Conservation (phyloP, 2,113 vertebrate genomes). For the Silurus glanis region DNA sequence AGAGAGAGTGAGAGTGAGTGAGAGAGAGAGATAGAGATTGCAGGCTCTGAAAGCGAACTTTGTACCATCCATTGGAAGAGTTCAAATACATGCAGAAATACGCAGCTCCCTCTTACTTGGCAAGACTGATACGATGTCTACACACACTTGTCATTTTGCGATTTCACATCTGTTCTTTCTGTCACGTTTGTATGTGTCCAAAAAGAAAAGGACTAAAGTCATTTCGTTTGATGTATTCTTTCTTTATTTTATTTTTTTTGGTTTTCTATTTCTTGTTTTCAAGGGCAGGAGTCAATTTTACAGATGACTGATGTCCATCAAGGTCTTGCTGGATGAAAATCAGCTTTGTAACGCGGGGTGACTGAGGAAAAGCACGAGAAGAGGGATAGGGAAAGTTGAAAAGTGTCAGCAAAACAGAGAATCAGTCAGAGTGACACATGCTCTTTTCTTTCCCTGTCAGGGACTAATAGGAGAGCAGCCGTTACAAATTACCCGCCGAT, state of each 20-base stretch:
- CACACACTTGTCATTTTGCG: conserved; percentile 41
- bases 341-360: conserved; percentile 57
- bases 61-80: conserved; percentile 35
- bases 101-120: neutral
- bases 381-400: conserved; percentile 26
- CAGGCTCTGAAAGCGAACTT: conserved; percentile 66
- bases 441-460: conserved; percentile 64
- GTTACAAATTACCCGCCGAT: conserved; percentile 72
- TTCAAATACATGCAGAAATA: conserved; percentile 37
- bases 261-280: conserved; percentile 62
- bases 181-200: neutral
- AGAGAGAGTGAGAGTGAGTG: neutral
- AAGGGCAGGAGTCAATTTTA: conserved; percentile 71
- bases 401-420: conserved; percentile 60
- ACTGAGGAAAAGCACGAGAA: conserved; percentile 33
- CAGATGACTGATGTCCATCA: conserved; percentile 77
- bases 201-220: conserved; percentile 41
- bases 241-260: conserved; percentile 16
- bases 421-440: conserved; percentile 68
- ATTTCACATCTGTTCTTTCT: conserved; percentile 13
- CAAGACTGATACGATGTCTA: conserved; percentile 46
- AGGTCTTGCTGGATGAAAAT: conserved; percentile 64
- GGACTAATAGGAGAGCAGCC: conserved; percentile 69
- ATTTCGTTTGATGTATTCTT: conserved; percentile 65
- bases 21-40: conserved; percentile 35